These are phyloP conservation scores for Melanaphis sacchari DNA, from an alignment of 1,140 invertebrate genomes.

Conservation along the genomic window DNA sequence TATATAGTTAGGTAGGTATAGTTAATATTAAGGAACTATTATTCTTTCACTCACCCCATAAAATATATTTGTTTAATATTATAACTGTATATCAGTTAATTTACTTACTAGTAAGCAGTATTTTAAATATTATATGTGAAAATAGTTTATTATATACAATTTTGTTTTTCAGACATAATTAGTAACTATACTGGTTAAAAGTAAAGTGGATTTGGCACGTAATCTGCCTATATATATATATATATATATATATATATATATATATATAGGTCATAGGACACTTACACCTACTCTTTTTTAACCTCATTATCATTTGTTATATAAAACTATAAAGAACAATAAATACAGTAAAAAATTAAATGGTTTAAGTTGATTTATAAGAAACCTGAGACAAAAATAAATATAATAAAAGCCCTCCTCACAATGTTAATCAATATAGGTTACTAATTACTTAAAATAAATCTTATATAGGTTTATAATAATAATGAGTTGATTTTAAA, in stretches of 20 bases:
- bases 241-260: not conserved
- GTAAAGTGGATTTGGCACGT: not conserved
- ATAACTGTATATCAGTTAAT: not conserved
- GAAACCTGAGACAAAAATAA: not conserved
- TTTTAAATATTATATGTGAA: not conserved
- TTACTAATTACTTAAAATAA: not conserved
- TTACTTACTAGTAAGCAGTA: not conserved
- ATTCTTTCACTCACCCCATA: not conserved
- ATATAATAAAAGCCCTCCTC: not conserved
- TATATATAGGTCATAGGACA: not conserved
- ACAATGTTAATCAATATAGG: not conserved
- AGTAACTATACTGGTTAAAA: not conserved
- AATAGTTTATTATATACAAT: not conserved
- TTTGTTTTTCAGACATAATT: not conserved
- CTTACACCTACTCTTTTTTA: not conserved
- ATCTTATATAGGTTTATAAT: not conserved
- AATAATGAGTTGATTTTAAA: not conserved
- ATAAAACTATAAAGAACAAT: not conserved
- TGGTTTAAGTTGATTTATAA: not conserved
- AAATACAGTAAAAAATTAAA: not conserved
- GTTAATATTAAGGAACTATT: not conserved
- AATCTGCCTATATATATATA: not conserved
- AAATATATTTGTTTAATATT: not conserved
- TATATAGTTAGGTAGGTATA: not conserved
- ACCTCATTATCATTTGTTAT: conserved; percentile 14